A percentile compares a stretch with the other conserved stretches of the same genome.
Conservation (phyloP, 2,113 vertebrate species). For the Oncorhynchus tshawytscha region DNA sequence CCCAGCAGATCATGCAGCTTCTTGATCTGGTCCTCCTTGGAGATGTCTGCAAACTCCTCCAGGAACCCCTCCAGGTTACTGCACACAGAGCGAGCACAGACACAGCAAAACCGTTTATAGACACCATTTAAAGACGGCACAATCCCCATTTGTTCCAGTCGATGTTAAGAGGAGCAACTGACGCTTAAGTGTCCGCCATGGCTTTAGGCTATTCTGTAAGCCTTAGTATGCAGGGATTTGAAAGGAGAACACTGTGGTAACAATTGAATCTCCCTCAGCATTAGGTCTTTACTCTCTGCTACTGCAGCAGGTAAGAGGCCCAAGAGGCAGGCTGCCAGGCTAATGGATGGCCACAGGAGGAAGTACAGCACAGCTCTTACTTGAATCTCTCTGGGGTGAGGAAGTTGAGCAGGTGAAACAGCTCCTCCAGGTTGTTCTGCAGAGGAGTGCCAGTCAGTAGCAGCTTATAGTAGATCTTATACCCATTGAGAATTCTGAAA, state of each 20-base stretch:
- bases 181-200: too few relatives aligned
- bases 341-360: not conserved
- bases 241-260: too few relatives aligned
- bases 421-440: constrained; percentile 98
- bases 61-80: constrained; percentile 98
- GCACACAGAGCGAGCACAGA: constrained; percentile 28
- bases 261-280: too few relatives aligned
- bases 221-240: too few relatives aligned
- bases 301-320: too few relatives aligned
- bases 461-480: constrained; percentile 98
- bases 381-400: constrained; percentile 96
- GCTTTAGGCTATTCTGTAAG: too few relatives aligned
- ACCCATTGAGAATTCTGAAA: constrained; percentile 95
- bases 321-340: not conserved
- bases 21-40: constrained; percentile 99
- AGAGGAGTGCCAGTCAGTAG: constrained; percentile 95
- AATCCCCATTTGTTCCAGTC: too few relatives aligned
- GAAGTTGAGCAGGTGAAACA: constrained; percentile 98
- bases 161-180: too few relatives aligned
- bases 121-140: not conserved
- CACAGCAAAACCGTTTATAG: not conserved
- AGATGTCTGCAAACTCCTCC: constrained; percentile 98
- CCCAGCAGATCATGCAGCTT: constrained; percentile 95
- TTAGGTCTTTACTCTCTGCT: too few relatives aligned
- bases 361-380: constrained; percentile 69